Conservation (phyloP, 2,888 invertebrate genomes). For the Cinara cedri region DNA sequence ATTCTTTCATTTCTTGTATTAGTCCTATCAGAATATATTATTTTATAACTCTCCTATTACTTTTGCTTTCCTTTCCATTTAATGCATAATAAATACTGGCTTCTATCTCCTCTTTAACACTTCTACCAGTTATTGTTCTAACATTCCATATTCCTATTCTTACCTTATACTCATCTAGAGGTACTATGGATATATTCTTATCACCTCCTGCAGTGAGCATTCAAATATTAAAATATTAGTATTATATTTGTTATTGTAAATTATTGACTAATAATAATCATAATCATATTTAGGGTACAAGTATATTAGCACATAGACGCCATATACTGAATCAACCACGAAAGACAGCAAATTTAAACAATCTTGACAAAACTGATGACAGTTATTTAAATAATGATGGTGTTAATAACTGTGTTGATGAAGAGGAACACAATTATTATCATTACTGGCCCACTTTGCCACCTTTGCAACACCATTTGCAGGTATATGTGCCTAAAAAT, state of each 20-base stretch:
- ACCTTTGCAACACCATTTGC: background rate
- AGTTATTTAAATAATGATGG: background rate
- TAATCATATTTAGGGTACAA: slow-evolving; percentile 71
- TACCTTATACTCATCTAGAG: no score
- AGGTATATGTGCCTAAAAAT: background rate
- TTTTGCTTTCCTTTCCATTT: no score
- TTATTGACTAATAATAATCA: background rate
- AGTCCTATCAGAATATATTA: no score
- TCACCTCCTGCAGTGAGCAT: no score
- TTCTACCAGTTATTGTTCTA: no score
- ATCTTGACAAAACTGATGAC: background rate
- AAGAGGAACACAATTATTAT: slow-evolving; percentile 18
- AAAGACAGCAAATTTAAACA: background rate
- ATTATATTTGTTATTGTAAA: background rate
- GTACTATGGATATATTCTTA: no score
- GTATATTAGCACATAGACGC: slow-evolving; percentile 81
- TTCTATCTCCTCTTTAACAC: no score
- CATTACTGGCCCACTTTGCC: slow-evolving; percentile 37
- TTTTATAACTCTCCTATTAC: no score
- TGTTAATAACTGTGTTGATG: background rate
- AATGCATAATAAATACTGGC: no score
- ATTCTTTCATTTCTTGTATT: no score
- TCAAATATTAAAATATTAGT: background rate
- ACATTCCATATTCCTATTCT: no score
- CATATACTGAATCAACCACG: background rate